Conservation (phyloP, 1,140 invertebrate species). For the Calliopsis andreniformis region DNA sequence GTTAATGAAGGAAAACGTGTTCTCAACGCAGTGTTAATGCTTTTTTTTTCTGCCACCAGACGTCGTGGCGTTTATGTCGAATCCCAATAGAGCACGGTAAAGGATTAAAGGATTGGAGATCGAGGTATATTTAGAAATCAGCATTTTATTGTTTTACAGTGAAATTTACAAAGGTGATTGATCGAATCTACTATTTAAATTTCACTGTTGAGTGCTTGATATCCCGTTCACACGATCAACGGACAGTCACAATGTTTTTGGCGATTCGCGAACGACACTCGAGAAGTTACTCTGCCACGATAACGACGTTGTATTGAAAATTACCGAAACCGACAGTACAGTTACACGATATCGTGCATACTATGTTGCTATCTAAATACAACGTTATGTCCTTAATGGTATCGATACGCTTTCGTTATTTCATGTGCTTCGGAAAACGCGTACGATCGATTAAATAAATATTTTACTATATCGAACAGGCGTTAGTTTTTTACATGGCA, state of each 20-base stretch:
- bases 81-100: no score
- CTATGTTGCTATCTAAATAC: slow-evolving; percentile 59
- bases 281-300: slow-evolving; percentile 26
- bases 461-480: slow-evolving; percentile 42
- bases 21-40: no score
- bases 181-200: slow-evolving; percentile 61
- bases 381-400: slow-evolving; percentile 53
- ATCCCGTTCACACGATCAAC: slow-evolving; percentile 61
- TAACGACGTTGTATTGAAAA: slow-evolving; percentile 50
- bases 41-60: no score
- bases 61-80: no score
- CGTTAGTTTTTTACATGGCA: slow-evolving; percentile 18
- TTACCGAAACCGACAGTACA: slow-evolving; percentile 54
- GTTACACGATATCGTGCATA: slow-evolving; percentile 57
- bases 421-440: slow-evolving; percentile 36
- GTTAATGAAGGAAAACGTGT: no score
- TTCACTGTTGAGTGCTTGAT: slow-evolving; percentile 61
- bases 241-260: slow-evolving; percentile 46
- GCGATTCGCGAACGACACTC: slow-evolving; percentile 37
- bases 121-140: slow-evolving; percentile 69
- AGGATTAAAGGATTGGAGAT: no score
- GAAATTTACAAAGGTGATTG: slow-evolving; percentile 72
- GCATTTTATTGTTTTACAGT: slow-evolving; percentile 74
- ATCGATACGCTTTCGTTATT: slow-evolving; percentile 54
- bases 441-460: slow-evolving; percentile 35